These are phyloP conservation scores for Caenorhabditis tropicalis DNA, from an alignment of 1,140 invertebrate species.

Conservation along the genomic window DNA sequence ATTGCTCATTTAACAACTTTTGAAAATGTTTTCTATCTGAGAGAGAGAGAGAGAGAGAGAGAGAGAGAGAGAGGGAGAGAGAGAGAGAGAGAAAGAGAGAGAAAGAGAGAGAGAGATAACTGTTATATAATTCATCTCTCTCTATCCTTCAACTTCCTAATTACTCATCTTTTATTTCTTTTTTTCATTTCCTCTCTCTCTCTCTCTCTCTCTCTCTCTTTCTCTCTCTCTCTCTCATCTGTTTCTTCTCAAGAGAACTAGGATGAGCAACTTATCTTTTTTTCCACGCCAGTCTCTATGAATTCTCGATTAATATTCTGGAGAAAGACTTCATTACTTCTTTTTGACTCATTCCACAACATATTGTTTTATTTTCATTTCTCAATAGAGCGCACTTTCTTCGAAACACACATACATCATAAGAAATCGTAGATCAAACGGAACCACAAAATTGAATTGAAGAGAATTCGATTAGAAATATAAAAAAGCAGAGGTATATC, in stretches of 20 bases:
- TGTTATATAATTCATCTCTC: constrained; percentile 13
- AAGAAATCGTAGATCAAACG: too few species aligned
- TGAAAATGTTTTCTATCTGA: background rate
- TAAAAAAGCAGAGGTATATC: too few species aligned
- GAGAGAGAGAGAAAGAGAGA: background rate
- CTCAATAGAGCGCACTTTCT: too few species aligned
- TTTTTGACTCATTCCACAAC: too few species aligned
- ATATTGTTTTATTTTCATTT: too few species aligned
- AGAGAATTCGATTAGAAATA: too few species aligned
- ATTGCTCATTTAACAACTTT: background rate
- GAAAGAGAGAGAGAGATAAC: background rate
- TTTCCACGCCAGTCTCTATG: constrained; percentile 1
- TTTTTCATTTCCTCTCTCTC: too few species aligned
- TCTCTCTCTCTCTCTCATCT: background rate
- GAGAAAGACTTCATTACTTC: background rate
- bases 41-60: background rate
- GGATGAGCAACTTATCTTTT: background rate
- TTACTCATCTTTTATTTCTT: too few species aligned
- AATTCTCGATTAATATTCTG: background rate
- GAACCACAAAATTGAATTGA: too few species aligned
- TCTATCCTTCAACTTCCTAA: constrained; percentile 36
- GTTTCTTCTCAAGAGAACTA: background rate
- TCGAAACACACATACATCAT: too few species aligned
- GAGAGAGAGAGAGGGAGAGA: background rate
- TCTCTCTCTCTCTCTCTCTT: too few species aligned